Evolutionary conservation across 2,113 vertebrate genomes (phyloP), one percentile per base, ranked within the genome.

Genomic region (Collichthys lucidus): DNA sequence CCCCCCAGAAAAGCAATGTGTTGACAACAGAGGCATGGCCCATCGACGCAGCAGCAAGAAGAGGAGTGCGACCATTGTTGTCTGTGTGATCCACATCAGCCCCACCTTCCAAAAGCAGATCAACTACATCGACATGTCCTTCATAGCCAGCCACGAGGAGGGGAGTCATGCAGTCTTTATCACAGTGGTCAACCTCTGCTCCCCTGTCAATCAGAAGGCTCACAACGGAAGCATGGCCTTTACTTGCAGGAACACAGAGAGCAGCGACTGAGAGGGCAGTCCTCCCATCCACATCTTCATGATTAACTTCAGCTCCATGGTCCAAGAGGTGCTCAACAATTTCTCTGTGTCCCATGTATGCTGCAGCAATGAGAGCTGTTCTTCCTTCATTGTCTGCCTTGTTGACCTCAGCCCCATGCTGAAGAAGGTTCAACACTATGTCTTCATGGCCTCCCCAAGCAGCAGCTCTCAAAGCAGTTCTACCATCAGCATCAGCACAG

Each of bases 391-490:
- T 98, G 86, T 99, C 98, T 0, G 97, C 98, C 88, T 98, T 98
- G 89, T 99, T 99, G 55, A 98, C 98, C 74, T 99, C 96, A 0
- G 98, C 98, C 1, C 98, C 98, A 0, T 99, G 98, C 7, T 98
- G 98, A 4, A 99, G 96, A 79, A 99, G 94, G 52, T 98, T 98
- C 75, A 99, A 93, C 29, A 99, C 98, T 0, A 99, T 98, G 71
- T 99, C 98, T 84, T 99, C 98, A 0, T 99, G 98, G 2, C 98
- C 98, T 12, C 98, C 98, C 98, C 98, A 99, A 0, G 98, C 98
- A 0, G 98, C 98, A 0, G 98, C 98, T 72, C 98, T 93, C 85
- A 99, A 82, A 0, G 98, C 98, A 0, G 98, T 99, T 31, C 98
- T 94, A 60, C 98, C 97, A 50, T 99, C 98, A 0, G 97, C 97